phyloP scores from a whole-genome alignment of 2,113 vertebrate species.

The Aegotheles bennettii region DNA sequence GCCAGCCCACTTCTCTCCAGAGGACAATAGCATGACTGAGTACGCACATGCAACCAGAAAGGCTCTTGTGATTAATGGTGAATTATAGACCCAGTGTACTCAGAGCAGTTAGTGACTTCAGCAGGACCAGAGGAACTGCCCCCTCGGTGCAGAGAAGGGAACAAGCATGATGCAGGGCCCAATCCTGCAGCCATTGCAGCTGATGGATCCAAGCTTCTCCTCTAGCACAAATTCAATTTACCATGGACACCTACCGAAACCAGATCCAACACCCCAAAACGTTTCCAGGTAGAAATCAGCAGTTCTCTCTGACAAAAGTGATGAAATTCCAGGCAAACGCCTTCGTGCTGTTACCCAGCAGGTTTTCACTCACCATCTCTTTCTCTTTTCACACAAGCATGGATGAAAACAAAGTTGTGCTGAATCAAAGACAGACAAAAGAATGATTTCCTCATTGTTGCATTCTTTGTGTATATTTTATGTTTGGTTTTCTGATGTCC shows the following conservation, averaged over 20 bases:
- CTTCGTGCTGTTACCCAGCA: not conserved
- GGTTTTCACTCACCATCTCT: not conserved
- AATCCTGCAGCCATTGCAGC: not conserved
- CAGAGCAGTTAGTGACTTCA: rapidly evolving
- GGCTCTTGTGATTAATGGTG: not conserved
- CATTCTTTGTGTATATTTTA: not conserved
- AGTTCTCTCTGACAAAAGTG: not conserved
- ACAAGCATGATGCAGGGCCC: not conserved
- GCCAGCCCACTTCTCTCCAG: not conserved
- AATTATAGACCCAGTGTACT: not conserved
- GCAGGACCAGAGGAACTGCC: not conserved
- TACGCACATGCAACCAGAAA: not conserved
- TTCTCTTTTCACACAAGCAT: not conserved
- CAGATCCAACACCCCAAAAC: not conserved
- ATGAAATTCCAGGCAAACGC: rapidly evolving
- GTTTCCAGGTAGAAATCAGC: not conserved
- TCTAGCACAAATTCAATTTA: not conserved
- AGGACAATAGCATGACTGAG: not conserved
- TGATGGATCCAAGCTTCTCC: not conserved
- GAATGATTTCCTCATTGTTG: not conserved
- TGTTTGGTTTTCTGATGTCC: not conserved
- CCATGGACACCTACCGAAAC: not conserved
- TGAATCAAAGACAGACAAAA: not conserved
- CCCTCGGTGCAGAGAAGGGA: not conserved
- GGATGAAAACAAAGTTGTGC: not conserved